These are phyloP conservation scores for Aeoliscus strigatus DNA, from an alignment of 2,797 vertebrate species.

Conservation along the genomic window DNA sequence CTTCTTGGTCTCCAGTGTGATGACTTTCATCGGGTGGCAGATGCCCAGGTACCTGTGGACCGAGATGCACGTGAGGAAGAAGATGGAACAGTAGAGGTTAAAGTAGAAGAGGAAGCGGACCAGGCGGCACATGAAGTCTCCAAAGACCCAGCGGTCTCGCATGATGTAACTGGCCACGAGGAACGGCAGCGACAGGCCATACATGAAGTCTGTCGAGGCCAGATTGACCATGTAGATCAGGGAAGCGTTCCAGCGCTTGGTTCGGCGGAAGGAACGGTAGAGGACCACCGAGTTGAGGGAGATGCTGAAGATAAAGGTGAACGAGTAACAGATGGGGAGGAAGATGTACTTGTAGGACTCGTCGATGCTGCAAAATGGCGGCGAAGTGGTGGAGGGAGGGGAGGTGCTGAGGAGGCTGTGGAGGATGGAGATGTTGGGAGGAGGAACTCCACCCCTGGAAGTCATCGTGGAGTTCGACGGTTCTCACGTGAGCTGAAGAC, in stretches of 20 bases:
- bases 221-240: constrained; percentile 85
- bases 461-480: constrained; percentile 32
- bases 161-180: constrained; percentile 82
- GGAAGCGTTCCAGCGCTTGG: constrained; percentile 80
- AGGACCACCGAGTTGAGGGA: constrained; percentile 79
- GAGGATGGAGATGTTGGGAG: constrained; percentile 9
- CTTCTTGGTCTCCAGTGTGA: constrained; percentile 77
- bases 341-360: constrained; percentile 86
- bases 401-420: constrained; percentile 28
- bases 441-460: constrained; percentile 13
- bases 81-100: constrained; percentile 83
- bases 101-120: constrained; percentile 85
- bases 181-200: constrained; percentile 80
- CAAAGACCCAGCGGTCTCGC: constrained; percentile 80
- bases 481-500: constrained; percentile 28
- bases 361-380: constrained; percentile 75
- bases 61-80: constrained; percentile 84
- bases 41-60: constrained; percentile 83
- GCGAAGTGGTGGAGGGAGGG: neutral
- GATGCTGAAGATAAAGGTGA: constrained; percentile 82
- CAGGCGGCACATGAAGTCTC: constrained; percentile 83
- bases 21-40: constrained; percentile 82
- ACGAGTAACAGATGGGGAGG: constrained; percentile 81
- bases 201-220: constrained; percentile 84
- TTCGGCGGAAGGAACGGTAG: constrained; percentile 73